Evolutionary conservation across 2,797 vertebrate genomes (phyloP), one percentile per base, ranked within the genome.

Genomic region (Etheostoma nigrum): DNA sequence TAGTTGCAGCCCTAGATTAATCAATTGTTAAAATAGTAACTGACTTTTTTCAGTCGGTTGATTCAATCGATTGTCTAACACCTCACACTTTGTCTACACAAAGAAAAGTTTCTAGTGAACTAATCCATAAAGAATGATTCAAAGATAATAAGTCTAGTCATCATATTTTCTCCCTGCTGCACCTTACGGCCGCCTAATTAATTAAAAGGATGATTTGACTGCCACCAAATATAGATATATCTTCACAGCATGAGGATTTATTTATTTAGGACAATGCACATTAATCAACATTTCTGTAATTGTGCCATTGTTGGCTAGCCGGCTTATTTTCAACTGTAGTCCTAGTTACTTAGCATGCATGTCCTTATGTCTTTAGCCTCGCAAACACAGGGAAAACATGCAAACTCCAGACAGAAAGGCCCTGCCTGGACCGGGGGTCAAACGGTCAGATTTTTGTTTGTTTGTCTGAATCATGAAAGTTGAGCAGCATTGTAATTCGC

Each of bases 401-500:
- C 36, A 40, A 40, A 40, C 36, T 11, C 36, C 10, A 40, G 10
- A 40, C 36, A 40, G 36, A 40, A 3, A 40, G 36, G 36, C 36
- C 36, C 10, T 40, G 10, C 36, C 36, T 11, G 36, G 36, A 40
- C 10, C 36, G 10, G 36, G 36, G 36, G 36, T 36, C 36, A 7
- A 36, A 36, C 33, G 48, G 12, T 69, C 30, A 70, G 57, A 54
- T 44, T 72, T 40, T 23, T 27, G 69, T 83, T 61, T 61, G 42
- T 81, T 70, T 68, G 53, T 54, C 7, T 79, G 36, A 65, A 69
- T 58, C 51, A 51, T 51, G 18, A 67, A 71, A 65, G 3, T 27
- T 19, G 23, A 74, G 64, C 67, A 25, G 52, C 42, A 19, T 42
- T 74, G 33, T 72, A 65, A 69, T 60, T 80, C 11, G 1, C 25